A percentile compares a stretch with the other conserved stretches of the same genome.
phyloP scores from a whole-genome alignment of 2,888 invertebrate genomes.

The Ormyrus nitidulus region DNA sequence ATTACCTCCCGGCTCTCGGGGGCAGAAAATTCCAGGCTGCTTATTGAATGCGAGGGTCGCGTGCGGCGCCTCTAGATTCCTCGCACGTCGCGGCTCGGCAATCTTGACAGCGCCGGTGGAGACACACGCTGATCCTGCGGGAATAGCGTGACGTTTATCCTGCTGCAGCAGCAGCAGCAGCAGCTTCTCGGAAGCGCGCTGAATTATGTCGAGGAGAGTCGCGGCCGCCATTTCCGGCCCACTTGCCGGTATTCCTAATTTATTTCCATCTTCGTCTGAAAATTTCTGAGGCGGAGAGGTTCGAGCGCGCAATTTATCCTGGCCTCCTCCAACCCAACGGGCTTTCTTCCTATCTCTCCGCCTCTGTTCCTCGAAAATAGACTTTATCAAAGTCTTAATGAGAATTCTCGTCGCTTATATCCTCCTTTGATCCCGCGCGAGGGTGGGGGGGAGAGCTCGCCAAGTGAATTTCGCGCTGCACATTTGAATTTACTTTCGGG shows the following conservation, averaged over 20 bases:
- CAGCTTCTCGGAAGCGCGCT: conserved; percentile 59
- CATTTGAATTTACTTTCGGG: conserved; percentile 49
- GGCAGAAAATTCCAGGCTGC: not conserved
- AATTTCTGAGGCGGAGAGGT: conserved; percentile 8
- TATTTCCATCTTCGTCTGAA: conserved; percentile 25
- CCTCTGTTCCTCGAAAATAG: conserved; percentile 27
- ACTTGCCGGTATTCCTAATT: conserved; percentile 12
- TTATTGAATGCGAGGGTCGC: not conserved
- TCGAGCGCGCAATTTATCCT: conserved; percentile 8
- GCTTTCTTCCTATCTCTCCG: not conserved
- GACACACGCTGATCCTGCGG: conserved; percentile 36
- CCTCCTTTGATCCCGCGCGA: conserved; percentile 41
- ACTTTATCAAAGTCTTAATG: conserved; percentile 54
- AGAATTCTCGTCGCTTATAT: conserved; percentile 46
- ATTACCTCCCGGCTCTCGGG: no score
- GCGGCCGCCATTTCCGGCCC: conserved; percentile 9
- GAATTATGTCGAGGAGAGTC: conserved; percentile 58
- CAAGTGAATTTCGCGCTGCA: conserved; percentile 49
- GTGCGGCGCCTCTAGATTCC: conserved; percentile 42
- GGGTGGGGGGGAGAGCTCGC: not conserved
- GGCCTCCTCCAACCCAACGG: not conserved
- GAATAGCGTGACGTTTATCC: conserved; percentile 61
- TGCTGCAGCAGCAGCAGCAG: not conserved
- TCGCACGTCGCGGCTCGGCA: conserved; percentile 41
- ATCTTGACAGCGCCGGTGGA: conserved; percentile 34